A percentile compares a stretch with the other conserved stretches of the same genome.
Conservation (phyloP, 2,888 invertebrate genomes). For the Eledona agricola region DNA sequence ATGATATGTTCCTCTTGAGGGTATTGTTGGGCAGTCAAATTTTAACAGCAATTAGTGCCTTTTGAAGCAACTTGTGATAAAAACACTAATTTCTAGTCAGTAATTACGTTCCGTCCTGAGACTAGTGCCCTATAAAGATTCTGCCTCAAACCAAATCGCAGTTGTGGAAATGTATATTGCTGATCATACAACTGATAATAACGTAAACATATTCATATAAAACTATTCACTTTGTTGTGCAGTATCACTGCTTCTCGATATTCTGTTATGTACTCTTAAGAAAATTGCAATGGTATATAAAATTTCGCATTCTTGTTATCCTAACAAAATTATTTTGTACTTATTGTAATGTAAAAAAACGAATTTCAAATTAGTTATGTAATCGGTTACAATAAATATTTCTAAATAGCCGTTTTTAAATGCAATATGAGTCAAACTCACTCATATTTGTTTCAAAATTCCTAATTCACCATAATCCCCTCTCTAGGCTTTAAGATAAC, state of each 20-base stretch:
- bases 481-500: constrained; percentile 12
- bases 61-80: constrained; percentile 27
- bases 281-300: constrained; percentile 35
- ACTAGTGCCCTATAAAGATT: constrained; percentile 21
- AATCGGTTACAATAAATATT: constrained; percentile 56
- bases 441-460: neutral
- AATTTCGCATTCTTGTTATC: constrained; percentile 33
- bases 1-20: constrained; percentile 8
- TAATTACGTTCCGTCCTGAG: constrained; percentile 33
- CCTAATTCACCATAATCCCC: neutral
- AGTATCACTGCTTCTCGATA: constrained; percentile 34
- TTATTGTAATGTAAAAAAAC: constrained; percentile 43
- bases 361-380: constrained; percentile 47
- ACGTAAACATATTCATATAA: too few relatives aligned
- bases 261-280: constrained; percentile 35
- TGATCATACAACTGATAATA: constrained; percentile 12
- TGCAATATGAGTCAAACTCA: neutral
- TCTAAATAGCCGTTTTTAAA: constrained; percentile 39
- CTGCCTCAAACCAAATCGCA: constrained; percentile 2
- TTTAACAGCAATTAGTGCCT: constrained; percentile 32
- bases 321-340: constrained; percentile 39
- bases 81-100: constrained; percentile 34
- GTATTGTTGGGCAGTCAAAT: constrained; percentile 16
- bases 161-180: constrained; percentile 25
- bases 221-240: constrained; percentile 39